Evolutionary conservation across 1,140 invertebrate genomes (phyloP).

Genomic region (Macrosteles quadrilineatus): DNA sequence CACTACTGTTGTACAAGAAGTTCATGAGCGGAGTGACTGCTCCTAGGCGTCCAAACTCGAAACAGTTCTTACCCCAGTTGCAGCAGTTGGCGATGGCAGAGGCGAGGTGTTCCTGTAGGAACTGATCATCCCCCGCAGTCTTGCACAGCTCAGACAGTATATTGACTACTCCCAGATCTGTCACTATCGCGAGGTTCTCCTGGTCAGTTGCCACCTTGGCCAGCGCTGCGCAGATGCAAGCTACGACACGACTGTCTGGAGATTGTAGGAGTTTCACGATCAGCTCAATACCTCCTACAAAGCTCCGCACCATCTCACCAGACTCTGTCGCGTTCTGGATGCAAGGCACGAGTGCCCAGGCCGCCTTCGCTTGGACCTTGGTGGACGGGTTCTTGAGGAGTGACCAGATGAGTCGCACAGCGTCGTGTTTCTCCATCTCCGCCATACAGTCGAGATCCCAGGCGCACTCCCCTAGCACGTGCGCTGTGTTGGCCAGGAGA

Average conservation of each 20-base stretch:
- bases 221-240: conserved; percentile 85
- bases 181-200: conserved; percentile 91
- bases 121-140: conserved; percentile 72
- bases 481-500: conserved; percentile 54
- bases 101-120: conserved; percentile 79
- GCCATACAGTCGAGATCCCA: conserved; percentile 69
- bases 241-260: conserved; percentile 73
- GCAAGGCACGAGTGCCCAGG: conserved; percentile 87
- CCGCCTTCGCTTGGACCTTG: conserved; percentile 83
- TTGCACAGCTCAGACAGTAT: conserved; percentile 78
- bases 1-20: conserved; percentile 64
- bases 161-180: conserved; percentile 88
- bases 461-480: conserved; percentile 61
- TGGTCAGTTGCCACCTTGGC: conserved; percentile 85
- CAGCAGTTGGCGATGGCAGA: conserved; percentile 88
- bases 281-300: conserved; percentile 89
- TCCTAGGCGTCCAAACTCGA: conserved; percentile 78
- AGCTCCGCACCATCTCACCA: conserved; percentile 86
- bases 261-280: conserved; percentile 84
- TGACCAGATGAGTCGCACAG: conserved; percentile 89
- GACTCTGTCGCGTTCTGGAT: conserved; percentile 85
- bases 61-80: conserved; percentile 80
- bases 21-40: conserved; percentile 85
- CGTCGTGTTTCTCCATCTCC: conserved; percentile 83
- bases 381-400: conserved; percentile 80